phyloP scores from a whole-genome alignment of 1,140 invertebrate species.

The Saccostrea glomerata region DNA sequence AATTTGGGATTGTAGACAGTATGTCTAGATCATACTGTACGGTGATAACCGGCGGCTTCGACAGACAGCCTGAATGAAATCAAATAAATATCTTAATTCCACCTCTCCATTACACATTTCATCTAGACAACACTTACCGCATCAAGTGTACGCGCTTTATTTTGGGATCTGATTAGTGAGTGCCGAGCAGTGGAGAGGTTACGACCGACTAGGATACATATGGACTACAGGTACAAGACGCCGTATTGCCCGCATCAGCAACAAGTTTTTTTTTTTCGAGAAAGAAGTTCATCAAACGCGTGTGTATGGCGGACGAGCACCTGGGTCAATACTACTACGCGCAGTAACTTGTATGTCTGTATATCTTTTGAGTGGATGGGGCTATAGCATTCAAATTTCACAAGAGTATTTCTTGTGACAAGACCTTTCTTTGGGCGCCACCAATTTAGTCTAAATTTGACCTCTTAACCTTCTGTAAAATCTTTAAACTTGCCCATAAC shows the following conservation, averaged over 20 bases:
- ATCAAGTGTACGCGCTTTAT: constrained; percentile 33
- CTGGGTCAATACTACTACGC: constrained; percentile 25
- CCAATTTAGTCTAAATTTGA: no score
- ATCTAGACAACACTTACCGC: constrained; percentile 35
- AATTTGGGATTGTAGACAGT: constrained; percentile 16
- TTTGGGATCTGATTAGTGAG: constrained; percentile 19
- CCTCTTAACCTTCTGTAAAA: no score
- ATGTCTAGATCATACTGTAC: constrained; percentile 34
- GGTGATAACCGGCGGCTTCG: constrained; percentile 12
- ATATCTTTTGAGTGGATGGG: no score
- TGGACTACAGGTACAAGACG: constrained; percentile 12
- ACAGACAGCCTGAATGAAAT: constrained; percentile 35
- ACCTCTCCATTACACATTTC: constrained; percentile 33
- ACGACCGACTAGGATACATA: constrained; percentile 19
- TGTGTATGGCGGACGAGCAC: constrained; percentile 20
- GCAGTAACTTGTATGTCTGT: not conserved
- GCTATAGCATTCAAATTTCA: no score
- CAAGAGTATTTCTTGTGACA: no score
- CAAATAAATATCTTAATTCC: constrained; percentile 37
- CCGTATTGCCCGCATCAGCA: constrained; percentile 31
- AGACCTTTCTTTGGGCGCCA: no score
- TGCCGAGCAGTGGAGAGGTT: constrained; percentile 21
- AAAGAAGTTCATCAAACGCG: constrained; percentile 35
- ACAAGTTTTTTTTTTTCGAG: constrained; percentile 4
- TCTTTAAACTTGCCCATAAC: no score